Evolutionary conservation across 2,888 invertebrate species (phyloP).

Genomic region (Pyrrhosoma nymphula): DNA sequence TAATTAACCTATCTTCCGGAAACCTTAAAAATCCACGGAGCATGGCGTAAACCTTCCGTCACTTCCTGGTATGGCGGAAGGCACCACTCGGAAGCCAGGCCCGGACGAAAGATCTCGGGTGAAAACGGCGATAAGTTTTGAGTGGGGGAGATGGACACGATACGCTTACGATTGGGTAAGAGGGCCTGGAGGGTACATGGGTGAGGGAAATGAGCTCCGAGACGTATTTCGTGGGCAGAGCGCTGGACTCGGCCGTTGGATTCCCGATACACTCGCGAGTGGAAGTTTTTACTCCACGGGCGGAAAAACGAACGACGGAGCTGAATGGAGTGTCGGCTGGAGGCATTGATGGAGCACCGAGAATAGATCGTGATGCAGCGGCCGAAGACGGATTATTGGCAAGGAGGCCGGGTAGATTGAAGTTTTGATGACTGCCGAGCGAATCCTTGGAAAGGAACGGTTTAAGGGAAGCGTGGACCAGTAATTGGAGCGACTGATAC

Average conservation of each 20-base stretch:
- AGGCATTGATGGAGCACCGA: constrained; percentile 9
- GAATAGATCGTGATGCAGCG: neutral
- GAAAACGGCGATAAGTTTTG: neutral
- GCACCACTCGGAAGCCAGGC: neutral
- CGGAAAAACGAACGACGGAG: neutral
- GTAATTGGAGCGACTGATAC: too few relatives aligned
- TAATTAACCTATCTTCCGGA: too few relatives aligned
- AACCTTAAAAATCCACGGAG: neutral
- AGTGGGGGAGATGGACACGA: neutral
- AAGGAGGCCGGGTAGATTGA: neutral
- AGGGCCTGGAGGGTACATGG: neutral
- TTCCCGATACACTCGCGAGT: neutral
- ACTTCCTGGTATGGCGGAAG: neutral
- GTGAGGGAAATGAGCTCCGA: neutral
- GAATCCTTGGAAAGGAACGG: neutral
- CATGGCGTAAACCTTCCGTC: neutral
- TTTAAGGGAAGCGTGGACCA: neutral
- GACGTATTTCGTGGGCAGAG: neutral
- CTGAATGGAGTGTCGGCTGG: neutral
- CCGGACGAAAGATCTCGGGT: neutral
- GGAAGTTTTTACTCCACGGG: neutral
- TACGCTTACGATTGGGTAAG: neutral
- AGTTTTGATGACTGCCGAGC: neutral
- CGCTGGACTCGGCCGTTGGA: neutral
- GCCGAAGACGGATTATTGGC: neutral